Evolutionary conservation across 2,797 vertebrate genomes (phyloP).

Genomic region (Limosa lapponica): DNA sequence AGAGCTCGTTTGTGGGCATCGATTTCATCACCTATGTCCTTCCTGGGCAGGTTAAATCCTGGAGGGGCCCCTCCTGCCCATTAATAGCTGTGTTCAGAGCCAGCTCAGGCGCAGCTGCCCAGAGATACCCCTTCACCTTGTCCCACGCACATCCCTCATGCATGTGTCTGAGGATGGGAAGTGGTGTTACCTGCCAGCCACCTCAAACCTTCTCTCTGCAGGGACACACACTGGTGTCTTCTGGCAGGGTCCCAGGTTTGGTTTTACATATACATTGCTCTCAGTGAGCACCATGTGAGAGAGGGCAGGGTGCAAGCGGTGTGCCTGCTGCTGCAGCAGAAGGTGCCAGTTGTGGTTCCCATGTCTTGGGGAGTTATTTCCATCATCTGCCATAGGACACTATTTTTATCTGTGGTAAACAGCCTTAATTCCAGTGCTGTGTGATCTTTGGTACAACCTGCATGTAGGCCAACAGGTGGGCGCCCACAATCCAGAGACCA

Average conservation of each 20-base stretch:
- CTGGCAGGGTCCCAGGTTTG: neutral
- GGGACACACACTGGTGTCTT: neutral
- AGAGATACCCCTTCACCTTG: neutral
- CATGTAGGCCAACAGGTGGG: neutral
- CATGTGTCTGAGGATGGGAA: neutral
- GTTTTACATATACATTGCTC: rapidly evolving
- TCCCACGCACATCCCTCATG: rapidly evolving
- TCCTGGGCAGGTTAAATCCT: neutral
- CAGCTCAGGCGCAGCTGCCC: neutral
- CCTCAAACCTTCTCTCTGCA: neutral
- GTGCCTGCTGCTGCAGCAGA: neutral
- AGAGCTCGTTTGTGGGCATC: neutral
- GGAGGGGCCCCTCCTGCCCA: neutral
- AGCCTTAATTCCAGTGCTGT: neutral
- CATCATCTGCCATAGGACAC: neutral
- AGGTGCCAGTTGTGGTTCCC: neutral
- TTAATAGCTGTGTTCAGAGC: neutral
- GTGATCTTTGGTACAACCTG: neutral
- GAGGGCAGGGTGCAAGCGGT: neutral
- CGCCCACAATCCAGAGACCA: neutral
- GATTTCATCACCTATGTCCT: neutral
- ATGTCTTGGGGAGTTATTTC: neutral
- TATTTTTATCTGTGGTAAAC: constrained; percentile 23
- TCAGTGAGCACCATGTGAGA: rapidly evolving
- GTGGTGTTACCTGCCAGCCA: neutral